Conservation (phyloP, 2,113 vertebrate species). For the Chiloscyllium plagiosum region DNA sequence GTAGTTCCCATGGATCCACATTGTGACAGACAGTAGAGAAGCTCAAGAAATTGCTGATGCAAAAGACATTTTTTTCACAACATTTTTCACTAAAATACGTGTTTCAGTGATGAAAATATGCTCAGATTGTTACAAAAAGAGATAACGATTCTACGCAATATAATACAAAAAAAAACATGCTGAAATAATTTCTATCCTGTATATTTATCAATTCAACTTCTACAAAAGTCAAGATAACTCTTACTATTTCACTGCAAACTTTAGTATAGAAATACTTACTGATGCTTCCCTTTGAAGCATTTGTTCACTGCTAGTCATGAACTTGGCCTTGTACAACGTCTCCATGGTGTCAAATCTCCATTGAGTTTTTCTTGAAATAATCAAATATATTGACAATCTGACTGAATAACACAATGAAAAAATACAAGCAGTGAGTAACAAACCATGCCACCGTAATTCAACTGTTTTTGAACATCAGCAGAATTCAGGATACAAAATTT, state of each 20-base stretch:
- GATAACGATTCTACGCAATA: neutral
- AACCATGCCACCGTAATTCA: neutral
- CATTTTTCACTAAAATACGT: neutral
- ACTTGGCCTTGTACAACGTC: constrained; percentile 21
- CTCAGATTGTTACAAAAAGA: neutral
- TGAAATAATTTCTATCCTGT: neutral
- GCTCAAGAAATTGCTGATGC: neutral
- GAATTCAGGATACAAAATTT: neutral
- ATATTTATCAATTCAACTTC: neutral
- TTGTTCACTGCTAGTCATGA: neutral
- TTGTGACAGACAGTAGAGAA: neutral
- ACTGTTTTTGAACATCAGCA: neutral
- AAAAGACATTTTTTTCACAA: neutral
- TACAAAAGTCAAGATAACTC: neutral
- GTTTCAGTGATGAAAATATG: neutral
- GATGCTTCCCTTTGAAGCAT: neutral
- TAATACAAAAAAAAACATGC: neutral
- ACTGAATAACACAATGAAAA: neutral
- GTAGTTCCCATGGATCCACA: neutral
- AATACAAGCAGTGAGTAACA: neutral
- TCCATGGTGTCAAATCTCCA: neutral
- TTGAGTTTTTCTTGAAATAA: neutral
- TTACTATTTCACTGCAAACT: neutral
- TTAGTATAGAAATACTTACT: neutral
- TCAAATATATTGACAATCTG: neutral